These are phyloP conservation scores for Ariolimax columbianus DNA, from an alignment of 2,888 invertebrate species.

Conservation along the genomic window DNA sequence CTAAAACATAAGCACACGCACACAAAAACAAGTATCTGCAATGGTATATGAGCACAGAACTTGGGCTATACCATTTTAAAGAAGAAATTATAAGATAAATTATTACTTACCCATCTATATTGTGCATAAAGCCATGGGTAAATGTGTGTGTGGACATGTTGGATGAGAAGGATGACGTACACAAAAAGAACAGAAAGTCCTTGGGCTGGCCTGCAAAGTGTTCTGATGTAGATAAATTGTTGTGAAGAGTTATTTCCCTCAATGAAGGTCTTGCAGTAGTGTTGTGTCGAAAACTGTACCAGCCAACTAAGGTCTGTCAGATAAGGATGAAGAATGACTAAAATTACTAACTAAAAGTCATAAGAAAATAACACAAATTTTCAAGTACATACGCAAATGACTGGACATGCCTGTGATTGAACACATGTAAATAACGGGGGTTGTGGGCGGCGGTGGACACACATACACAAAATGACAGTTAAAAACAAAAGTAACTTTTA, in stretches of 20 bases:
- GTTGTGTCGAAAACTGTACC: slow-evolving; percentile 73
- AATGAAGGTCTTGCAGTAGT: slow-evolving; percentile 66
- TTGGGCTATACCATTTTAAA: background rate
- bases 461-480: too few relatives aligned
- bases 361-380: too few relatives aligned
- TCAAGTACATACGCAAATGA: too few relatives aligned
- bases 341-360: background rate
- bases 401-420: too few relatives aligned
- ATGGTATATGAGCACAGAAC: background rate
- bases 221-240: slow-evolving; percentile 53
- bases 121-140: slow-evolving; percentile 64
- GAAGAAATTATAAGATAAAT: background rate
- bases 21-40: background rate
- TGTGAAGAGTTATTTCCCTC: slow-evolving; percentile 69
- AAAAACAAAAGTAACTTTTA: too few relatives aligned
- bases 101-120: slow-evolving; percentile 54
- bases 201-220: slow-evolving; percentile 59
- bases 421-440: too few relatives aligned
- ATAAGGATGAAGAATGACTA: background rate
- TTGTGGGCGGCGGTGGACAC: too few relatives aligned
- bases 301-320: slow-evolving; percentile 70
- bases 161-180: slow-evolving; percentile 58
- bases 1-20: too few relatives aligned
- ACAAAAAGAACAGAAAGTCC: slow-evolving; percentile 67
- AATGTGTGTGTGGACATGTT: slow-evolving; percentile 68